A percentile compares a stretch with the other conserved stretches of the same genome.
Conservation (phyloP, 2,888 invertebrate genomes). For the Agrotis segetum region DNA sequence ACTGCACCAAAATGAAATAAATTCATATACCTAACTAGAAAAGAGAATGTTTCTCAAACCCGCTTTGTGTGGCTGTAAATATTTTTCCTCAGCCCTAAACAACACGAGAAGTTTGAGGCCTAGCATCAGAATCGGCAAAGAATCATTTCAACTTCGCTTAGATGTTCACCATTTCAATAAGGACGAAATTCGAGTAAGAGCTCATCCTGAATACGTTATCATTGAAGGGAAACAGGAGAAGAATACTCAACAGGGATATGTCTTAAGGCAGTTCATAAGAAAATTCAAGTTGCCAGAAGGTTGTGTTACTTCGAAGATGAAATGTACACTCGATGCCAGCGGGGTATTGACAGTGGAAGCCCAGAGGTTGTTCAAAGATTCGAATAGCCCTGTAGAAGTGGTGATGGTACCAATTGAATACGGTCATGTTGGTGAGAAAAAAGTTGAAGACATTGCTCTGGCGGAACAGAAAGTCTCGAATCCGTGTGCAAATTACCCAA, state of each 20-base stretch:
- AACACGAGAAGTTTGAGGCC: constrained; percentile 74
- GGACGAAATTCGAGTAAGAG: constrained; percentile 83
- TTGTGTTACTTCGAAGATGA: constrained; percentile 74
- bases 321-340: constrained; percentile 74
- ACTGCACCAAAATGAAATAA: constrained; percentile 30
- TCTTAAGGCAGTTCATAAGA: constrained; percentile 78
- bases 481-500: constrained; percentile 28
- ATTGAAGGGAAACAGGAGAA: constrained; percentile 86
- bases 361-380: constrained; percentile 69
- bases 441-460: constrained; percentile 2
- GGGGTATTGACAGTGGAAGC: constrained; percentile 81
- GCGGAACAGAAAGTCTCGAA: neutral
- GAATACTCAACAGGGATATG: constrained; percentile 73
- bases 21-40: neutral
- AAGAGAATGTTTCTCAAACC: constrained; percentile 30
- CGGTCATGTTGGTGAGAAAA: neutral
- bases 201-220: constrained; percentile 77
- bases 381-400: constrained; percentile 72
- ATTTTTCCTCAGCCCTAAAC: constrained; percentile 61
- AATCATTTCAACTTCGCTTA: constrained; percentile 79
- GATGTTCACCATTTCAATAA: constrained; percentile 78
- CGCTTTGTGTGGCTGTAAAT: constrained; percentile 22
- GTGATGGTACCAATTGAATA: constrained; percentile 68
- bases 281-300: constrained; percentile 83
- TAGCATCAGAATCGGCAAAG: constrained; percentile 76